Conservation (phyloP, 2,113 vertebrate genomes). For the Elephas maximus region DNA sequence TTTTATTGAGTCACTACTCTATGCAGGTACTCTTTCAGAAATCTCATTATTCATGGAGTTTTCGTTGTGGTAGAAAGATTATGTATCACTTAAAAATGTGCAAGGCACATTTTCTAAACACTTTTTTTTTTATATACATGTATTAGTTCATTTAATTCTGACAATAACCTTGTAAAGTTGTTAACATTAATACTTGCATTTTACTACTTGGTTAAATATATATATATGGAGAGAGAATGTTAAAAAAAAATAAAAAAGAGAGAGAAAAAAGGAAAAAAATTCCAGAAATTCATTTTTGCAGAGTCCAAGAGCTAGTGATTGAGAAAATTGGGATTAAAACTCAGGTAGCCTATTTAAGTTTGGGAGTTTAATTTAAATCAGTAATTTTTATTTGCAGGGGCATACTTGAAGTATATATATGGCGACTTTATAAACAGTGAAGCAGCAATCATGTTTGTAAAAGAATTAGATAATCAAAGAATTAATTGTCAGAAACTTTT, state of each 20-base stretch:
- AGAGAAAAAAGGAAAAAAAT: background rate
- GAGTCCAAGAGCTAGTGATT: background rate
- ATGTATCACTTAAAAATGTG: background rate
- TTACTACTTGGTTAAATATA: background rate
- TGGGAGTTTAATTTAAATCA: background rate
- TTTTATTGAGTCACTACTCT: background rate
- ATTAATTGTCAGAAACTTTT: conserved; percentile 51
- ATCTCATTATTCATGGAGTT: background rate
- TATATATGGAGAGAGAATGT: background rate
- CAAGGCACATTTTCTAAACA: background rate
- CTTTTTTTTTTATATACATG: too few species aligned
- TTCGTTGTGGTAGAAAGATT: background rate
- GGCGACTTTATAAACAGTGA: background rate
- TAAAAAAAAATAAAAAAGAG: background rate
- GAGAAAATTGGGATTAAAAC: background rate
- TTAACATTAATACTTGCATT: background rate
- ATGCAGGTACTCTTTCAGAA: background rate
- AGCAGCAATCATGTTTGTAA: background rate
- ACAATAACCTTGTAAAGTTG: background rate
- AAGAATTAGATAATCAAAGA: conserved; percentile 28
- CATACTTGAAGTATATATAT: background rate
- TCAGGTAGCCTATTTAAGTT: background rate
- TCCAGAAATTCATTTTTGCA: background rate
- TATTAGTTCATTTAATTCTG: background rate
- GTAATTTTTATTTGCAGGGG: background rate